Percentiles rank a stretch among this genome's conserved stretches.
These are phyloP conservation scores for Hydropotes inermis DNA, from an alignment of 2,113 vertebrate species.

Conservation along the genomic window DNA sequence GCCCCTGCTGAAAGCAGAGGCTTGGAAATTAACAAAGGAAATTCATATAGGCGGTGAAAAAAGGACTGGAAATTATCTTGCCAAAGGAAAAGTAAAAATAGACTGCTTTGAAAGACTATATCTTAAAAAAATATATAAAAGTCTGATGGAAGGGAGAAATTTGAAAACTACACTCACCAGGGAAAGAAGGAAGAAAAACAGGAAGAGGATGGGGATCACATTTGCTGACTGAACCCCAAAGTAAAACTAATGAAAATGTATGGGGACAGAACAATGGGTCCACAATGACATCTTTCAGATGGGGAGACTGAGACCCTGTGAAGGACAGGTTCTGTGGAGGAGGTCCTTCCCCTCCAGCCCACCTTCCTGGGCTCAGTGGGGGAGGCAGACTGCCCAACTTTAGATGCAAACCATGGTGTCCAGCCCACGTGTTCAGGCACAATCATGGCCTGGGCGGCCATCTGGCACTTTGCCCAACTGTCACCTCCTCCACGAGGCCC, in stretches of 20 bases:
- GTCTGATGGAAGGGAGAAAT: not conserved
- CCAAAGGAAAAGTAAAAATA: slow-evolving; percentile 36
- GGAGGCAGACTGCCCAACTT: fast-evolving
- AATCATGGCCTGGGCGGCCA: not conserved
- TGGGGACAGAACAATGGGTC: not conserved
- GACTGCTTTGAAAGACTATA: slow-evolving; percentile 22
- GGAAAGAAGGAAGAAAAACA: not conserved
- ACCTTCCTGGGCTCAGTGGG: not conserved
- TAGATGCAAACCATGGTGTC: fast-evolving
- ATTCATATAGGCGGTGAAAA: slow-evolving; percentile 45
- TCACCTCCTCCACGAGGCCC: not conserved
- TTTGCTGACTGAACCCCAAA: not conserved
- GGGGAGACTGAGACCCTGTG: not conserved
- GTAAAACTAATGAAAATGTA: not conserved
- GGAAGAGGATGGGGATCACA: not conserved
- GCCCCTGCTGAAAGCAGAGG: slow-evolving; percentile 43
- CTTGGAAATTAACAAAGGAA: slow-evolving; percentile 57
- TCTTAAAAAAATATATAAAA: slow-evolving; percentile 3
- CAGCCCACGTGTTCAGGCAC: fast-evolving
- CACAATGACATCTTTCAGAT: fast-evolving
- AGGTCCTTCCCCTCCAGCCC: not conserved
- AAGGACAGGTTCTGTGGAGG: not conserved
- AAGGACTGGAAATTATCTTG: slow-evolving; percentile 50
- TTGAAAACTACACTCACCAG: not conserved
- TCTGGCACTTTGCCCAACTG: not conserved